Conservation (phyloP, 92 coral and sea anemone genomes). For the Plumapathes pennacea region DNA sequence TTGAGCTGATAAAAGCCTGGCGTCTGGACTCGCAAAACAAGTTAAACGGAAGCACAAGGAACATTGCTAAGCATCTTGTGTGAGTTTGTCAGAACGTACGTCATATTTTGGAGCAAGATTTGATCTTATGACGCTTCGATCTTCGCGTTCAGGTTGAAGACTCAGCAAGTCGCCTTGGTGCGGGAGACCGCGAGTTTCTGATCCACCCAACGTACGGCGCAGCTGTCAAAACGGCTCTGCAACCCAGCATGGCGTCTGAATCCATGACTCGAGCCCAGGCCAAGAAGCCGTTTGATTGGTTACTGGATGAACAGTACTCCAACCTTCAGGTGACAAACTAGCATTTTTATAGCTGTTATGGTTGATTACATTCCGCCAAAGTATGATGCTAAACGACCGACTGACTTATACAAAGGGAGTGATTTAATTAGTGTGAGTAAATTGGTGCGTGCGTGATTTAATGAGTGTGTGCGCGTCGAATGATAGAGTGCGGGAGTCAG, state of each 20-base stretch:
- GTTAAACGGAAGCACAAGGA: neutral
- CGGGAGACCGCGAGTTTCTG: slow-evolving; percentile 96
- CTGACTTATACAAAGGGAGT: too few species aligned
- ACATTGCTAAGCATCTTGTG: neutral
- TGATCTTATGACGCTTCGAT: too few species aligned
- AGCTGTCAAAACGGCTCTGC: slow-evolving; percentile 81
- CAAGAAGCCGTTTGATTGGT: slow-evolving; percentile 99
- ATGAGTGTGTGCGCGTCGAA: too few species aligned
- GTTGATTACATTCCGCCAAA: too few species aligned
- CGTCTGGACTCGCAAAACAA: too few species aligned
- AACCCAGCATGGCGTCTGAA: slow-evolving; percentile 65
- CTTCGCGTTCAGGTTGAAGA: slow-evolving; percentile 79
- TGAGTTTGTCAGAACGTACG: neutral
- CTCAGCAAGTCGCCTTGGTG: slow-evolving; percentile 82
- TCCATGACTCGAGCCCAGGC: slow-evolving; percentile 60
- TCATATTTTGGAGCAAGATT: neutral
- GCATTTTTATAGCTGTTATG: too few species aligned
- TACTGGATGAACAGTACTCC: slow-evolving; percentile 85
- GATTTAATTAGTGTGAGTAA: too few species aligned
- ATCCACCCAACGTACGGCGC: slow-evolving; percentile 94
- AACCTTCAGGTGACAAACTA: slow-evolving; percentile 94
- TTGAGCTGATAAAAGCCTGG: too few species aligned
- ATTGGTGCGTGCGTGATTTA: too few species aligned
- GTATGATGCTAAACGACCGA: too few species aligned
- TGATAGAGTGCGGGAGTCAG: too few species aligned